These are phyloP conservation scores for Athripsodes cinereus DNA, from an alignment of 2,888 invertebrate species.

Conservation along the genomic window DNA sequence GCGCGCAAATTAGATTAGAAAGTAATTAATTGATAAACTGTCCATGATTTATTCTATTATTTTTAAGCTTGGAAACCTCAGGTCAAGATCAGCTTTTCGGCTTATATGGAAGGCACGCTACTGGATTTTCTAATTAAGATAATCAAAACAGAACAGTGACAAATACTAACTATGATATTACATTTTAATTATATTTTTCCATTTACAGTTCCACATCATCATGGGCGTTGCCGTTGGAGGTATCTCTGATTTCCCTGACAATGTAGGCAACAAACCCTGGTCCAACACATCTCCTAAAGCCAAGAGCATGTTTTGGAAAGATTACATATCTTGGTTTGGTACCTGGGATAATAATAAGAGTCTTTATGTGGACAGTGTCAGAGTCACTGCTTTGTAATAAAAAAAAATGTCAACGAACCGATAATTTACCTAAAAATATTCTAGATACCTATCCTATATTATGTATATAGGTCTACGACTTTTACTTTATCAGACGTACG, in stretches of 20 bases:
- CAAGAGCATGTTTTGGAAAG: conserved; percentile 52
- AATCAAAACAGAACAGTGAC: too few relatives aligned
- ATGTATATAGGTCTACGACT: neutral
- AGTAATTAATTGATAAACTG: too few relatives aligned
- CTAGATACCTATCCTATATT: neutral
- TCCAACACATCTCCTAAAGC: conserved; percentile 51
- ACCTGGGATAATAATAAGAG: conserved; percentile 38
- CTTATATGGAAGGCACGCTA: too few relatives aligned
- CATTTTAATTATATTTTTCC: neutral
- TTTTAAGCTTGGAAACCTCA: too few relatives aligned
- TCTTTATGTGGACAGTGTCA: conserved; percentile 55
- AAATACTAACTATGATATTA: too few relatives aligned
- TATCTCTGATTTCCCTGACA: conserved; percentile 58
- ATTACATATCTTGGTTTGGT: conserved; percentile 38
- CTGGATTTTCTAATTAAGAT: too few relatives aligned
- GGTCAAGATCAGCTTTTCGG: too few relatives aligned
- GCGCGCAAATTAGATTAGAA: too few relatives aligned
- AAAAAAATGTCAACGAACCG: neutral
- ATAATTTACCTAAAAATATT: too few relatives aligned
- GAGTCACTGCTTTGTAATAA: conserved; percentile 48
- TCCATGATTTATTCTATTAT: too few relatives aligned
- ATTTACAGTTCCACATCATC: conserved; percentile 62
- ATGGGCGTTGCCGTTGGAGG: conserved; percentile 69
- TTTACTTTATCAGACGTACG: too few relatives aligned
- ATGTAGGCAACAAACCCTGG: conserved; percentile 58